Evolutionary conservation across 1,140 invertebrate species (phyloP).

Genomic region (Archegozetes longisetosus): DNA sequence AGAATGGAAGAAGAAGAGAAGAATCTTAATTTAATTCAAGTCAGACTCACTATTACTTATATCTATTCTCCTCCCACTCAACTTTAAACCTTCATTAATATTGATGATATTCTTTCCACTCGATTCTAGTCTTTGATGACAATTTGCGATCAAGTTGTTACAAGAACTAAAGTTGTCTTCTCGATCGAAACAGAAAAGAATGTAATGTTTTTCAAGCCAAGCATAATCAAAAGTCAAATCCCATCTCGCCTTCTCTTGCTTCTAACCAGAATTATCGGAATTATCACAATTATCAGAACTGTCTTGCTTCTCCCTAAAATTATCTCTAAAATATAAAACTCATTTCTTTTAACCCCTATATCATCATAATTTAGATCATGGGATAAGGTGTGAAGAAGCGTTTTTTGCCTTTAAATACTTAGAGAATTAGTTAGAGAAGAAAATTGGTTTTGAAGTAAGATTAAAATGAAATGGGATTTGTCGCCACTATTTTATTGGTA

Average conservation of each 20-base stretch:
- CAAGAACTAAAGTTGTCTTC: slow-evolving; percentile 15
- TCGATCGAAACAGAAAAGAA: slow-evolving; percentile 16
- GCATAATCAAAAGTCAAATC: background rate
- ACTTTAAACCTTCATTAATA: background rate
- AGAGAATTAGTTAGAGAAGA: background rate
- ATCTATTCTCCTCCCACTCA: background rate
- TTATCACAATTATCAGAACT: background rate
- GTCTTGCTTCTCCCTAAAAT: background rate
- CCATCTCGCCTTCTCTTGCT: background rate
- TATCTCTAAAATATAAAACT: background rate
- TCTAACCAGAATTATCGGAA: background rate
- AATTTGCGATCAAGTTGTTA: slow-evolving; percentile 16
- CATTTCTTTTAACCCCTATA: no score
- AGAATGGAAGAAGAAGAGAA: background rate
- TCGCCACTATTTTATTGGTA: background rate
- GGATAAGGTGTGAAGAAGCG: no score
- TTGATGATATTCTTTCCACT: background rate
- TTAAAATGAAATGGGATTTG: background rate
- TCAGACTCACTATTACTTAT: background rate
- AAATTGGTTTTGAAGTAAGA: background rate
- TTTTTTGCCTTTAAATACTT: no score
- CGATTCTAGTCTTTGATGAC: slow-evolving; percentile 12
- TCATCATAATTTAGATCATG: no score
- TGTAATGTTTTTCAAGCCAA: slow-evolving; percentile 7
- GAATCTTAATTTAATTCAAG: background rate